phyloP scores from a whole-genome alignment of 2,797 vertebrate species.

The Eurystomus glaucurus region DNA sequence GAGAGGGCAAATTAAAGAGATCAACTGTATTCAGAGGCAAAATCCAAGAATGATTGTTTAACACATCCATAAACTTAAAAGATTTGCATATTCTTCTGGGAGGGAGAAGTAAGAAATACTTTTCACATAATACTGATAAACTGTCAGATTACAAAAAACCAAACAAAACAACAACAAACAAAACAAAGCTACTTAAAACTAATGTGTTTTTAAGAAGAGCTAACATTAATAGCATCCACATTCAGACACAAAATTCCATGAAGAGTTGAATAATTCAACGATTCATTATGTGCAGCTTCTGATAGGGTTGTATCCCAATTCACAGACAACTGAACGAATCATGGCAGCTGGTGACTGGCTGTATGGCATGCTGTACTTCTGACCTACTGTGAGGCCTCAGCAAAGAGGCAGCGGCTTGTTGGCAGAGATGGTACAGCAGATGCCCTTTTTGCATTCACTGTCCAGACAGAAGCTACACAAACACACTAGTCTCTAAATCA shows the following conservation, averaged over 20 bases:
- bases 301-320: not conserved
- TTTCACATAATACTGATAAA: not conserved
- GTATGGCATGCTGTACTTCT: not conserved
- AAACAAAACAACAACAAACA: not conserved
- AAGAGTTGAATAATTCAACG: not conserved
- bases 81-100: not conserved
- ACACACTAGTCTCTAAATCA: not conserved
- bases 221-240: not conserved
- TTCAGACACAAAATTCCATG: not conserved
- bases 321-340: rapidly evolving
- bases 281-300: not conserved
- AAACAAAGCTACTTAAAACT: not conserved
- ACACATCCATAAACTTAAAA: not conserved
- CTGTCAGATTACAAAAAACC: not conserved
- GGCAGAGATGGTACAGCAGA: not conserved
- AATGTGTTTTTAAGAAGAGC: not conserved
- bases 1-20: not conserved
- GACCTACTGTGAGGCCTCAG: not conserved
- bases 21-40: not conserved
- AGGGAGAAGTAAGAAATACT: not conserved
- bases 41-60: not conserved
- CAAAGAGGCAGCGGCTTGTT: not conserved
- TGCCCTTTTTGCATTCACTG: not conserved
- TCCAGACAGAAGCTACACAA: not conserved
- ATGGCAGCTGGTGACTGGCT: not conserved